Evolutionary conservation across 2,888 invertebrate genomes (phyloP).

Genomic region (Himalopsyche anomala): DNA sequence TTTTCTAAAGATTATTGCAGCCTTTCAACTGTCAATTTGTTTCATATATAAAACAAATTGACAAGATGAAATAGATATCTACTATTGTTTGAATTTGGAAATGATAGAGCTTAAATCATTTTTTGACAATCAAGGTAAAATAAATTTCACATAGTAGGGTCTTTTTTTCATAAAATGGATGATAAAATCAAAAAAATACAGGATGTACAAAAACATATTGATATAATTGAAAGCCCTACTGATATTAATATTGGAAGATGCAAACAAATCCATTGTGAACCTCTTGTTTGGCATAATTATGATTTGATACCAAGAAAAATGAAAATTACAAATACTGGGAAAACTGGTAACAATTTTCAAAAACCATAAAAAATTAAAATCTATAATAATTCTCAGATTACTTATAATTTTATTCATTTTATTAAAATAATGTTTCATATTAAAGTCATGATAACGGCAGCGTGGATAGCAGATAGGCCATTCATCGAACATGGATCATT

Average conservation of each 20-base stretch:
- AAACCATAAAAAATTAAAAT: too few species aligned
- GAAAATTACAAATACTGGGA: constrained; percentile 82
- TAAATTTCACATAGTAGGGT: too few species aligned
- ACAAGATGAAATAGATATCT: too few species aligned
- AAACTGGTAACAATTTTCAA: constrained; percentile 80
- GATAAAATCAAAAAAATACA: too few species aligned
- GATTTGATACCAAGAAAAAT: constrained; percentile 79
- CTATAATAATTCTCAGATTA: too few species aligned
- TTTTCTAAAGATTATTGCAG: not conserved
- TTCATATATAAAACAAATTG: too few species aligned
- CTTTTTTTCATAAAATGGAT: too few species aligned
- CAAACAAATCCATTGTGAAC: constrained; percentile 58
- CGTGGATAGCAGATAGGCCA: constrained; percentile 80
- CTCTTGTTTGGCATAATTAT: constrained; percentile 78
- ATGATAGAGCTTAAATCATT: too few species aligned
- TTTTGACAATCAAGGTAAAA: too few species aligned
- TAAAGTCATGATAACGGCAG: constrained; percentile 79
- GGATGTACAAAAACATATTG: not conserved
- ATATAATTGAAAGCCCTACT: constrained; percentile 47
- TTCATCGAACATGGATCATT: constrained; percentile 80
- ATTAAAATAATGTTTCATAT: constrained; percentile 66
- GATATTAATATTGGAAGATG: constrained; percentile 46
- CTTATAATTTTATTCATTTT: too few species aligned
- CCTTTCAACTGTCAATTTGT: too few species aligned
- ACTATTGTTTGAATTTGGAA: too few species aligned